Base-by-base conservation (phyloP, 1,140 invertebrate species). In the Belonocnema kinseyi region DNA sequence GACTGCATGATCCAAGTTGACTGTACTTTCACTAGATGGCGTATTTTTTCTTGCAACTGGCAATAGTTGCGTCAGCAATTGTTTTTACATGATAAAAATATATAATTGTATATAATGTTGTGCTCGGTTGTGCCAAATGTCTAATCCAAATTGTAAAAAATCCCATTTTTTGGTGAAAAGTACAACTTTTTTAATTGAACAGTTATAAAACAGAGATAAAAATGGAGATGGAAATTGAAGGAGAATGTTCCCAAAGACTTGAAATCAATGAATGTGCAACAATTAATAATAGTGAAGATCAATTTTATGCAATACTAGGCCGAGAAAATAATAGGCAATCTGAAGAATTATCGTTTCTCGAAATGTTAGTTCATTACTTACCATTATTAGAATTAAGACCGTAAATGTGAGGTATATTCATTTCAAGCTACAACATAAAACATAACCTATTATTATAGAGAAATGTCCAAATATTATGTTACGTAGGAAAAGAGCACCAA, bases 331-430 rank as follows among this genome's bases (percentile, higher is more conserved):
- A 61, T 16, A 33, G 7, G 40, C 19, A 90, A 50, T 89, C 92
- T 73, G 88, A 91, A 14, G 91, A 92, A 77, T 87, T 91, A 79
- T 85, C 91, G 11, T 91, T 87, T 73, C 91, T 92, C 76, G 79
- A 87, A 82, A 12, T 85, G 89, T 90, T 82, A 86, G 82, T 82
- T 80, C 73, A 61, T 72, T 66, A 21, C 33, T 7, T 17, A 66
- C 12, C 6, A 19, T 21, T 21, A 75, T 66, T 61, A 66, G 51
- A 40, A 14, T 7, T 73, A 75, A 73, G 40, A 11, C 40, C 40
- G 40, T 11, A 11, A 46, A 46, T 46, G 11, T 46, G 40, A 46
- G 40, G 7, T 46, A 46, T 46, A 46, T 46, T 46, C 7, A 46
- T 46, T 46, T 46, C 40, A 46, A 10, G 40, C 7, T 46, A 11